Base-by-base conservation (phyloP, 2,113 vertebrate species). In the Okapia johnstoni region DNA sequence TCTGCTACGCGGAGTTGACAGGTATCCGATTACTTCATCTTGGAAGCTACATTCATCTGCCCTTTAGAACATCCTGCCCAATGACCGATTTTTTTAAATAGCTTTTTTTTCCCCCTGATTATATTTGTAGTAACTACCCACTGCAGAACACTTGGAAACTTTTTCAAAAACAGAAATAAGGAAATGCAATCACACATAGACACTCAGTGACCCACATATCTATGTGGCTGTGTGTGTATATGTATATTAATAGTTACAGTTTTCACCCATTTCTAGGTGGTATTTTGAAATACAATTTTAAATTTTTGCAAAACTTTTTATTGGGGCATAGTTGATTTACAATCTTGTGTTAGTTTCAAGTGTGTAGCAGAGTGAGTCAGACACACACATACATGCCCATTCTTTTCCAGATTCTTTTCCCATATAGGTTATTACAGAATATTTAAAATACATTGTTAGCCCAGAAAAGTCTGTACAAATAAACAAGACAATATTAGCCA, bases 141-240 rank as follows among this genome's bases (percentile, higher is more conserved):
- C 58, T 91, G 23, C 54, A 90, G 79, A 97, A 88, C 76, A 81
- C 30, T 70, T 90, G 48, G 73, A 90, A 94, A 81, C 54, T 81
- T 43, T 26, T 76, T 96, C 88, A 70, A 77, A 96, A 96, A 76
- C 54, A 97, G 52, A 96, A 94, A 48, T 46, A 73, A 94, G 73
- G 36, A 83, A 28, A 84, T 33, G 8, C 6, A 46, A 30, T 63
- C 52, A 52, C 52, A 57, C 8, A 43, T 3, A 76, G 1, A 79
- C 21, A 15, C 9, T 14, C 15, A 46, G 13, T 23, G 2, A 63
- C 19, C 15, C 30, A 19, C 2, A 16, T 2, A 6, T 15, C 6
- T 23, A 5, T 85, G 21, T 57, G 7, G 1, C 3, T 28, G 2
- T 63, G 15, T 52, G 48, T 60, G 1, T 61, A 12, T 84, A 30